Evolutionary conservation across 1,140 invertebrate species (phyloP), one percentile per base, ranked within the genome.

Genomic region (Tigriopus japonicus): DNA sequence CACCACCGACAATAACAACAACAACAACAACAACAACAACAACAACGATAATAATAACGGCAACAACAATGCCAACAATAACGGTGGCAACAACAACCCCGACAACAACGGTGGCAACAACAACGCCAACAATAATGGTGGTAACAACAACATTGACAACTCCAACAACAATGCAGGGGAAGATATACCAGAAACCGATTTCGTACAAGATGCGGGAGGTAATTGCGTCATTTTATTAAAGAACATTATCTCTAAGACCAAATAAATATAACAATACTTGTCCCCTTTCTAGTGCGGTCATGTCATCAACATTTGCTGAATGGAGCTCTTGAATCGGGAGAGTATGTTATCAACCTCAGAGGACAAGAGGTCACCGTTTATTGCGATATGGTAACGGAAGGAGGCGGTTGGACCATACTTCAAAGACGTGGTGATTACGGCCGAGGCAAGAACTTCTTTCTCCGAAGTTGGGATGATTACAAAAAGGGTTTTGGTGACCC

Each of bases 381-480:
- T 52, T 61, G 59, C 53, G 59, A 61, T 23, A 61, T 61, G 59
- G 56, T 6, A n/a, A 61, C 45, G 21, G 65, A 66, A 17, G 69
- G 68, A 10, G 66, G 67, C 13, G 69, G 69, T 3, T 71, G 69
- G 69, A 71, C 70, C 40, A 64, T 72, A 40, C 42, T 71, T 13
- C 69, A 70, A 60, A 42, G 66, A 19, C 59, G 66, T 15, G 68
- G 64, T 13, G 65, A 69, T 24, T 42, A 24, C 13, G 45, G 51
- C 17, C 42, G 42, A 17, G 54, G 40, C 7, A 60, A 64, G 41
- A 53, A 66, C 41, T 66, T 68, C 55, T 63, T 61, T 56, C 62
- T 59, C 9, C 67, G 72, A 24, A 68, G 69, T n/a, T 77, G 75
- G 75, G 59, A 69, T 15, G 73, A 74, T 35, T 78, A 78, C 64